Evolutionary conservation across 2,113 vertebrate genomes (phyloP).

Genomic region (Malaclemys terrapin): DNA sequence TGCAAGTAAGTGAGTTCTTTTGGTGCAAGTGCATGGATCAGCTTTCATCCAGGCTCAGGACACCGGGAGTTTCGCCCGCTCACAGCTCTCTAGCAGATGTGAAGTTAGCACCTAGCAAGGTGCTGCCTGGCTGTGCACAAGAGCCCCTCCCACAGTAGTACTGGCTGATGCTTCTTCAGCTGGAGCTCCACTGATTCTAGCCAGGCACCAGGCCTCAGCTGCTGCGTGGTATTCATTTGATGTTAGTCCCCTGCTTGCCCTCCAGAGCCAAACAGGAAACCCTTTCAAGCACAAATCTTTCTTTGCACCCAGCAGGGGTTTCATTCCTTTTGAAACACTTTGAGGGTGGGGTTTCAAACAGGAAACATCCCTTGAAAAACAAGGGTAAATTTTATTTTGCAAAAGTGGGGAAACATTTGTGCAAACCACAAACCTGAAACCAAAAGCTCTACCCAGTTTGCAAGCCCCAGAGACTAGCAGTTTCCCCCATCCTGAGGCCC

Average conservation of each 20-base stretch:
- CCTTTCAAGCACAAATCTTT: conserved; percentile 51
- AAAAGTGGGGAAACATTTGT: background rate
- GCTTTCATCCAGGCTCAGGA: no score
- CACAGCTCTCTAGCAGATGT: no score
- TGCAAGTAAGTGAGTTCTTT: background rate
- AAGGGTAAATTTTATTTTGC: background rate
- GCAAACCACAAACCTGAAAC: background rate
- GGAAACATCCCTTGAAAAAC: conserved; percentile 43
- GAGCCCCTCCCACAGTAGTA: background rate
- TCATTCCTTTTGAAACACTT: conserved; percentile 31
- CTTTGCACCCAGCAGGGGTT: conserved; percentile 32
- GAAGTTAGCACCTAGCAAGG: no score
- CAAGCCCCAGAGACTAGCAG: background rate
- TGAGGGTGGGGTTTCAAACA: conserved; percentile 62
- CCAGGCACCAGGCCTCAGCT: background rate
- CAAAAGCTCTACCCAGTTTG: background rate
- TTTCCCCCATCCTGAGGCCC: background rate
- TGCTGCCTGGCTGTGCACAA: background rate
- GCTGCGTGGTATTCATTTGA: background rate
- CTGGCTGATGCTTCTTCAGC: background rate
- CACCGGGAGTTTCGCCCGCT: no score
- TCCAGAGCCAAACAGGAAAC: conserved; percentile 23
- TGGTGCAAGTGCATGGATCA: background rate
- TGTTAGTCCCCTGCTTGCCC: background rate
- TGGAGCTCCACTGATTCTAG: background rate